Conservation (phyloP, 2,888 invertebrate genomes). For the Diplolepis rosae region DNA sequence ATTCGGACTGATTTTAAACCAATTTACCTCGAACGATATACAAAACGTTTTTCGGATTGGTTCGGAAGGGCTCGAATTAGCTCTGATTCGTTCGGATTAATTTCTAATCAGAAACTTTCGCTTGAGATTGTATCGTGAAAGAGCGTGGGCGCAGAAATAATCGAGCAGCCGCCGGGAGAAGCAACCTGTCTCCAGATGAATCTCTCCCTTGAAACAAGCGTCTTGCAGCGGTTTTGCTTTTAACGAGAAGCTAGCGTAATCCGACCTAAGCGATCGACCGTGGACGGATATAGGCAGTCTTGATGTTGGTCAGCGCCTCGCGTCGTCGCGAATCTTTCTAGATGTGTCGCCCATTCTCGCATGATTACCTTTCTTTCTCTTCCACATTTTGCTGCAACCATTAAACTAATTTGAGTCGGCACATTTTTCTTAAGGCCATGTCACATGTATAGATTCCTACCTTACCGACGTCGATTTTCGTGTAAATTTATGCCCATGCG, state of each 20-base stretch:
- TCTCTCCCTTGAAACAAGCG: slow-evolving; percentile 14
- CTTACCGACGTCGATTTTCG: no score
- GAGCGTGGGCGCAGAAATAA: slow-evolving; percentile 15
- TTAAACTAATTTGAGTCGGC: no score
- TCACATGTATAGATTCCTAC: no score
- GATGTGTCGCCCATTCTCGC: slow-evolving; percentile 15
- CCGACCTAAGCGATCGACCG: slow-evolving; percentile 45
- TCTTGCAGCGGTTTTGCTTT: slow-evolving; percentile 15
- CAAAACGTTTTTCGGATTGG: no score
- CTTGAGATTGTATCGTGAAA: not conserved
- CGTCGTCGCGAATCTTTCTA: slow-evolving; percentile 6
- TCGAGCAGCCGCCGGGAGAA: slow-evolving; percentile 5
- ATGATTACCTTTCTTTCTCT: slow-evolving; percentile 10
- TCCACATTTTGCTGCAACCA: no score
- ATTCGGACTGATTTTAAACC: no score
- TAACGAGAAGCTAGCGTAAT: slow-evolving; percentile 35
- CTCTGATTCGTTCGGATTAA: no score
- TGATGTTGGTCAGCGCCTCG: slow-evolving; percentile 34
- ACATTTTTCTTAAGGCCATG: no score
- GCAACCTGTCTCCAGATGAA: slow-evolving; percentile 11
- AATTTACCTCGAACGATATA: no score
- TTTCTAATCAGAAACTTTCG: no score
- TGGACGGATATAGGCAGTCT: slow-evolving; percentile 44
- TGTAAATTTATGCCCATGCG: no score
- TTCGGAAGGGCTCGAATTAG: no score